Evolutionary conservation across 2,797 vertebrate genomes (phyloP).

Genomic region (Tokudaia muenninki): DNA sequence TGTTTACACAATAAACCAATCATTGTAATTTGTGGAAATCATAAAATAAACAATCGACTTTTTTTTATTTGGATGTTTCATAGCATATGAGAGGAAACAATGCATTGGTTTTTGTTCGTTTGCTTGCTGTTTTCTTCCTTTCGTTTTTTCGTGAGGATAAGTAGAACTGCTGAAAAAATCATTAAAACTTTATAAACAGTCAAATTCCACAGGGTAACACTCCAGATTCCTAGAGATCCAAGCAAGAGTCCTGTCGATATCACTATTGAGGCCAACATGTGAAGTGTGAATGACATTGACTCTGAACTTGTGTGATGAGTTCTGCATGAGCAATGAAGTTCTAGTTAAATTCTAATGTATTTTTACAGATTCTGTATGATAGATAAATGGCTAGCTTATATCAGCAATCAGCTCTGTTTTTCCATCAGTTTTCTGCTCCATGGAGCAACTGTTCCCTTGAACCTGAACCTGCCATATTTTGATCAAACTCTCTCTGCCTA

Average conservation of each 20-base stretch:
- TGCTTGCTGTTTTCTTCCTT: background rate
- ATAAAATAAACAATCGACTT: constrained; percentile 65
- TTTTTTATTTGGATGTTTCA: constrained; percentile 69
- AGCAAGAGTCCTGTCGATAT: constrained; percentile 42
- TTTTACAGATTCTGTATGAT: background rate
- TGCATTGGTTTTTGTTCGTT: background rate
- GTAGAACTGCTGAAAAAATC: constrained; percentile 59
- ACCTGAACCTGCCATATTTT: constrained; percentile 48
- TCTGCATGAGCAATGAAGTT: constrained; percentile 45
- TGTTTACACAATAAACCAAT: constrained; percentile 62
- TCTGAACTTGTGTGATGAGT: constrained; percentile 58
- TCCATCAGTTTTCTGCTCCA: background rate
- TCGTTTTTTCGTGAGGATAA: background rate
- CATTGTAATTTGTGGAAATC: constrained; percentile 51
- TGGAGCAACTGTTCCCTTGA: constrained; percentile 27
- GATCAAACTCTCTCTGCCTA: background rate
- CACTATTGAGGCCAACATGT: constrained; percentile 58
- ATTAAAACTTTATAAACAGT: constrained; percentile 60
- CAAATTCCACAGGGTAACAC: constrained; percentile 53
- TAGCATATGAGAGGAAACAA: constrained; percentile 42
- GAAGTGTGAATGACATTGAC: constrained; percentile 61
- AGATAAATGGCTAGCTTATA: background rate
- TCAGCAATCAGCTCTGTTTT: background rate
- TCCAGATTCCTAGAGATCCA: constrained; percentile 30
- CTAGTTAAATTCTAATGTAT: constrained; percentile 49